Conservation (phyloP, 1,140 invertebrate genomes). For the Babylonia areolata region DNA sequence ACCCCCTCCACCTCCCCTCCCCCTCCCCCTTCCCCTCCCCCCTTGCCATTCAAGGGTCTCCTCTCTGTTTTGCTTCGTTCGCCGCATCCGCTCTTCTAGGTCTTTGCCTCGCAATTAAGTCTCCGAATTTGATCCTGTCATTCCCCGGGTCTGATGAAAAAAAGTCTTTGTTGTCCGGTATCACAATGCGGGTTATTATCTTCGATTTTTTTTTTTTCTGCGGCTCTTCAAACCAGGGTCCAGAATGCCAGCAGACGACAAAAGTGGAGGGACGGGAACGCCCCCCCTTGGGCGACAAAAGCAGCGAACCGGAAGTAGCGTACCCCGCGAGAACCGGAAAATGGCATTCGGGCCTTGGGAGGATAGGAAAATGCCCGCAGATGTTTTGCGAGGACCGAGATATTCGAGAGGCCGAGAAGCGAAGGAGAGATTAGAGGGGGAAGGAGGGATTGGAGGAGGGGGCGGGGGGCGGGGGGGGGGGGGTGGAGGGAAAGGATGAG, state of each 20-base stretch:
- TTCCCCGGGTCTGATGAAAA: not conserved
- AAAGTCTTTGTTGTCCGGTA: constrained; percentile 20
- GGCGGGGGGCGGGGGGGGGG: not conserved
- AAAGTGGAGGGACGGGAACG: constrained; percentile 19
- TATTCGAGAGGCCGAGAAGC: constrained; percentile 3
- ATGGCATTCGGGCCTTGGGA: constrained; percentile 18
- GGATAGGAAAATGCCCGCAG: constrained; percentile 35
- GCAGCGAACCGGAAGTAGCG: constrained; percentile 38
- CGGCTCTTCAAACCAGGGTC: not conserved
- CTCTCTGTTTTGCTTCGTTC: constrained; percentile 19
- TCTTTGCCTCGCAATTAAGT: constrained; percentile 16
- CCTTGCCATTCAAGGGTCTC: not conserved
- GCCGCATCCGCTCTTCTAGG: constrained; percentile 27
- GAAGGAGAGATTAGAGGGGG: not conserved
- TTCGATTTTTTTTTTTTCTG: constrained; percentile 20
- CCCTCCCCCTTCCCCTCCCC: too few species aligned
- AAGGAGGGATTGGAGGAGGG: not conserved
- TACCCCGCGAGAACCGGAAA: constrained; percentile 32
- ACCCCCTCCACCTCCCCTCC: too few species aligned
- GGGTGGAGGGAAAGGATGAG: not conserved
- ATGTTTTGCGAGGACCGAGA: constrained; percentile 35
- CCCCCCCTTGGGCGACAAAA: constrained; percentile 23
- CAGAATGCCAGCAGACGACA: constrained; percentile 35
- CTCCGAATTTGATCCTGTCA: constrained; percentile 35
- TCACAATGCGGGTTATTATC: constrained; percentile 42